Base-by-base conservation (phyloP, 2,113 vertebrate species). In the Chunga burmeisteri region DNA sequence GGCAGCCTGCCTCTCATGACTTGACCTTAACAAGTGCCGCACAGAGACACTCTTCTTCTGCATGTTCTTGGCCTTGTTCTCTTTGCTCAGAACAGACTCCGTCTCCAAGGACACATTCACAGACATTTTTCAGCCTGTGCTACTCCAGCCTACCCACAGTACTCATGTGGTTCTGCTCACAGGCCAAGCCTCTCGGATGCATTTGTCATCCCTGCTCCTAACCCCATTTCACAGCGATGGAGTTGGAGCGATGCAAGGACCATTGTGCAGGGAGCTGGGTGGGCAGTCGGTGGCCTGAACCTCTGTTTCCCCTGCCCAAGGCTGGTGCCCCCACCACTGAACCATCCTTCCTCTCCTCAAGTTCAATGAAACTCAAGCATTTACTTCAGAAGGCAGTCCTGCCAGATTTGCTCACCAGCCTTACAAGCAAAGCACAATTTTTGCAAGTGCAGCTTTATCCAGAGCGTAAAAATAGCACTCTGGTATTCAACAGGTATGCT, bases 241-340 rank as follows among this genome's bases (percentile, higher is more conserved):
- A 72, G 14, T 7, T 38, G 36, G 26, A 73, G 50, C 0, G 1
- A 80, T 5, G 10, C n/a, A 46, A 70, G 22, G 36, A 25, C 4
- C 50, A 44, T 9, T 2, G 2, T 3, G 8, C 6, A 67, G n/a
- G 46, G 52, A 62, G 26, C 1, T 1, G 2, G 32, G 36, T 53
- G 52, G n/a, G 32, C 0, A 1, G 32, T 27, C 6, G 1, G 18
- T 4, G 2, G 44, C 44, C 18, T 55, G 38, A 67, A 62, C 2
- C 6, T 61, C 59, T 2, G 4, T 40, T 25, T 58, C 11, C 10
- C 19, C 11, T 72, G 40, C 26, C 38, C 0, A 4, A 87, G 47
- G 26, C 17, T 2, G 1, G 16, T 26, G 30, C 11, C 21, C 26
- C 2, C 1, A 72, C 17, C n/a, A 44, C 0, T 20, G 34, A 81